These are phyloP conservation scores for Delphinus delphis DNA, from an alignment of 2,113 vertebrate species.

Conservation along the genomic window DNA sequence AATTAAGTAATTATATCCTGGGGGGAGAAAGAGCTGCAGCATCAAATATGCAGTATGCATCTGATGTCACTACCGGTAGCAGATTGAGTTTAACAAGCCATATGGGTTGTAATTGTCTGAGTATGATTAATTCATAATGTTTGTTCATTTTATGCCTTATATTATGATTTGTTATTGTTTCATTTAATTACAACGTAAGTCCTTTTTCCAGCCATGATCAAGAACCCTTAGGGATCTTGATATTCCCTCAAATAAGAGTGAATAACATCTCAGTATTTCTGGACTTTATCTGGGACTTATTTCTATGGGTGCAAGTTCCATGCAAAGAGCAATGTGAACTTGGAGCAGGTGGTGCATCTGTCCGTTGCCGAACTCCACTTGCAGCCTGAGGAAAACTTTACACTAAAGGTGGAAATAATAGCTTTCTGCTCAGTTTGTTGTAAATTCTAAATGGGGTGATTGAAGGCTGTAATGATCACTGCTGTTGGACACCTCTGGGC, in stretches of 20 bases:
- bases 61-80: slow-evolving; percentile 86
- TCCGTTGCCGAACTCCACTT: slow-evolving; percentile 86
- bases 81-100: slow-evolving; percentile 99
- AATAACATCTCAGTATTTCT: slow-evolving; percentile 87
- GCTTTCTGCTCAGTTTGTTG: slow-evolving; percentile 89
- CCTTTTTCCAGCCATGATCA: slow-evolving; percentile 85
- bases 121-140: slow-evolving; percentile 96
- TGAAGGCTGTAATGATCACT: slow-evolving; percentile 83
- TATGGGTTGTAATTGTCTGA: slow-evolving; percentile 96
- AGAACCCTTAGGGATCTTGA: slow-evolving; percentile 89
- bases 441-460: slow-evolving; percentile 87
- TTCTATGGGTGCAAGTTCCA: slow-evolving; percentile 87
- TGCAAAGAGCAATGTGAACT: slow-evolving; percentile 84
- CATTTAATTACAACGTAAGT: slow-evolving; percentile 87
- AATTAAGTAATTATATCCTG: slow-evolving; percentile 78
- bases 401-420: slow-evolving; percentile 90
- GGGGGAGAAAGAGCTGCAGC: slow-evolving; percentile 69
- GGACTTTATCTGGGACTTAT: slow-evolving; percentile 87
- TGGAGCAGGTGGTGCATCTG: slow-evolving; percentile 88
- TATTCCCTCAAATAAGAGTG: slow-evolving; percentile 86
- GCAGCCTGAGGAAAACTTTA: slow-evolving; percentile 93
- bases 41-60: slow-evolving; percentile 73
- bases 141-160: slow-evolving; percentile 96
- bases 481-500: slow-evolving; percentile 78
- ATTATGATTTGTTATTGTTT: slow-evolving; percentile 95